Evolutionary conservation across 2,888 invertebrate genomes (phyloP).

Genomic region (Catonia carolina): DNA sequence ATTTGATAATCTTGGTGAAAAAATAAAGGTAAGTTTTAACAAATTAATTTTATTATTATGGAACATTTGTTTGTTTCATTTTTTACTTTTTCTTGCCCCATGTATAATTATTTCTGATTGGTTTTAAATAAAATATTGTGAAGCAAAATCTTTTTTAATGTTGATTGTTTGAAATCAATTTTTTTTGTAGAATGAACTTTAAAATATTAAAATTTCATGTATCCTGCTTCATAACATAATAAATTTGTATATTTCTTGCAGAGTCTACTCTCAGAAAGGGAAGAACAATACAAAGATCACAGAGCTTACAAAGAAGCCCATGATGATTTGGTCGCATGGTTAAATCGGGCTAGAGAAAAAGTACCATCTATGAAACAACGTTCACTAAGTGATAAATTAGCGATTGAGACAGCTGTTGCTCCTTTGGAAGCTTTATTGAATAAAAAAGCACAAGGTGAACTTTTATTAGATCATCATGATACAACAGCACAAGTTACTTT

Average conservation of each 20-base stretch:
- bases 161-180: no score
- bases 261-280: conserved; percentile 67
- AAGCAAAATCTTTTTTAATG: no score
- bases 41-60: no score
- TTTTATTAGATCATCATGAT: conserved; percentile 76
- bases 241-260: no score
- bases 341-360: conserved; percentile 79
- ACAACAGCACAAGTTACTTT: conserved; percentile 82
- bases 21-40: conserved; percentile 52
- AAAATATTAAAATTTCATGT: no score
- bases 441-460: conserved; percentile 84
- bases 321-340: conserved; percentile 83
- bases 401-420: conserved; percentile 80
- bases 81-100: no score
- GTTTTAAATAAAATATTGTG: no score
- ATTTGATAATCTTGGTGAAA: conserved; percentile 71
- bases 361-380: conserved; percentile 80
- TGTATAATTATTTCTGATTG: no score
- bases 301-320: conserved; percentile 84
- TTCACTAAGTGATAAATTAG: conserved; percentile 75
- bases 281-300: conserved; percentile 82
- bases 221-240: no score
- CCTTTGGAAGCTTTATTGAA: conserved; percentile 80
- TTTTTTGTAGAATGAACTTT: no score
- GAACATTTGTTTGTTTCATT: no score